A percentile compares a stretch with the other conserved stretches of the same genome.
These are phyloP conservation scores for Epinotia nisella DNA, from an alignment of 2,888 invertebrate species.

Conservation along the genomic window DNA sequence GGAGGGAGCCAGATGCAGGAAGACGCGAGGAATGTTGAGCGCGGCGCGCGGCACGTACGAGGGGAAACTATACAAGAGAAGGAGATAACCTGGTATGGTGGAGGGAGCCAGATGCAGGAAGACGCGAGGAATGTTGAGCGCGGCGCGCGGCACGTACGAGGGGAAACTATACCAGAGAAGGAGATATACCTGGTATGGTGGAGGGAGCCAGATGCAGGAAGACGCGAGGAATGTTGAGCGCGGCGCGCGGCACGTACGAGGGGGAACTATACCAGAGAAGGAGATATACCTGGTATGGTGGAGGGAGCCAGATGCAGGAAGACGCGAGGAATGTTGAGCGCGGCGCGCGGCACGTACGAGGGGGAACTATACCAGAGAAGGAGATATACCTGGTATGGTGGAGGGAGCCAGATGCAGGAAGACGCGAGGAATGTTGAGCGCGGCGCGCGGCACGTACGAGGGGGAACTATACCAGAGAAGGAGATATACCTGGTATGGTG, in stretches of 20 bases:
- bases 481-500: conserved; percentile 42
- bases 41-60: conserved; percentile 40
- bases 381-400: conserved; percentile 42
- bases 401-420: conserved; percentile 45
- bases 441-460: conserved; percentile 39
- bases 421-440: conserved; percentile 32
- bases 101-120: conserved; percentile 45
- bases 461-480: too few species aligned
- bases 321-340: conserved; percentile 32
- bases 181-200: conserved; percentile 42
- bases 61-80: too few species aligned
- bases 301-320: conserved; percentile 45
- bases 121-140: conserved; percentile 32
- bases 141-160: conserved; percentile 39
- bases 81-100: conserved; percentile 42
- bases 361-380: too few species aligned
- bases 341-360: conserved; percentile 39
- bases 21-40: conserved; percentile 32
- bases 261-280: too few species aligned
- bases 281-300: conserved; percentile 42
- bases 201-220: conserved; percentile 45
- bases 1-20: conserved; percentile 45
- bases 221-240: conserved; percentile 32
- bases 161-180: too few species aligned
- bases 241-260: conserved; percentile 39